Conservation (phyloP, 1,140 invertebrate genomes). For the Drosophila baimaii region DNA sequence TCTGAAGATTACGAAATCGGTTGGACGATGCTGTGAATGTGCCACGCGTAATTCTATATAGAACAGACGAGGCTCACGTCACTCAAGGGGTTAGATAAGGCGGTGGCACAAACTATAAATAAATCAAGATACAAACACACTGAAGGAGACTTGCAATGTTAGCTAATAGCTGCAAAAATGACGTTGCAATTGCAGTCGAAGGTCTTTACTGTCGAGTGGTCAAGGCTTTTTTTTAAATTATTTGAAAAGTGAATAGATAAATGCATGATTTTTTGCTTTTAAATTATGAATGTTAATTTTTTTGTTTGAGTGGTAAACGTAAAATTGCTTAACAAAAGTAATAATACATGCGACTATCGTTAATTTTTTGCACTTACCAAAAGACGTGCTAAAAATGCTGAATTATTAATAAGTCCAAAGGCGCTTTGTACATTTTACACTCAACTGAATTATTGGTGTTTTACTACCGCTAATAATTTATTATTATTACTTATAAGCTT, state of each 20-base stretch:
- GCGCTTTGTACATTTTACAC: neutral
- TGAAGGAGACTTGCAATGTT: constrained; percentile 51
- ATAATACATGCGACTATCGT: constrained; percentile 3
- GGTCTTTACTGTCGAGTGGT: constrained; percentile 59
- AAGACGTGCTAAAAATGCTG: neutral
- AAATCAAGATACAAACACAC: constrained; percentile 26
- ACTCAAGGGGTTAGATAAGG: constrained; percentile 20
- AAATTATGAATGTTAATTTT: constrained; percentile 6
- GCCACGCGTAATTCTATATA: constrained; percentile 71
- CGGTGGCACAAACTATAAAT: constrained; percentile 44
- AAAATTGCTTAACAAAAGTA: constrained; percentile 38
- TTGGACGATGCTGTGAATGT: constrained; percentile 36
- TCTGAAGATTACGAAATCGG: constrained; percentile 64
- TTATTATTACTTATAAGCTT: too few relatives aligned
- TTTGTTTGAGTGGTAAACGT: constrained; percentile 37
- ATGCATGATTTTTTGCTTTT: constrained; percentile 12
- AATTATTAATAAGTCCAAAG: constrained; percentile 5
- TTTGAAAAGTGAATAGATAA: constrained; percentile 9
- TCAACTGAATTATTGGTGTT: neutral
- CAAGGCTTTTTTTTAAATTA: constrained; percentile 48
- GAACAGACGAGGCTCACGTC: constrained; percentile 37
- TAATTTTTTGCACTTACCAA: too few relatives aligned
- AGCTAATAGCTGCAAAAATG: constrained; percentile 67
- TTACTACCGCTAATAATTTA: too few relatives aligned
- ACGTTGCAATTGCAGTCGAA: constrained; percentile 59